Conservation (phyloP, 2,888 invertebrate genomes). For the Lutraria lutraria region DNA sequence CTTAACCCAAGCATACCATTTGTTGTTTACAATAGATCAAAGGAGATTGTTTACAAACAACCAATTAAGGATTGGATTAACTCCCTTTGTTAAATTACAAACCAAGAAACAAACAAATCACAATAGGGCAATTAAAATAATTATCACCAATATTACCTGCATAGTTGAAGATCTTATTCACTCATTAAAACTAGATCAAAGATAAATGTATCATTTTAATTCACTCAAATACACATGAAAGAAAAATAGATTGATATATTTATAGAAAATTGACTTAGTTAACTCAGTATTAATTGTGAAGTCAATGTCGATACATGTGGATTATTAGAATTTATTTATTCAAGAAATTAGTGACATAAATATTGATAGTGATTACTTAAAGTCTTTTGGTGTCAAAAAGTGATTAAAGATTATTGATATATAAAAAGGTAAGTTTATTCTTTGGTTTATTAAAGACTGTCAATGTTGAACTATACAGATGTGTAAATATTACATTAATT, state of each 20-base stretch:
- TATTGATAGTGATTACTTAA: constrained; percentile 41
- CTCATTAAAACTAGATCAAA: constrained; percentile 58
- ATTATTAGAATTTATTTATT: constrained; percentile 15
- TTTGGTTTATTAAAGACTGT: not conserved
- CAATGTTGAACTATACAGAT: not conserved
- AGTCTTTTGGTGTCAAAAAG: constrained; percentile 33
- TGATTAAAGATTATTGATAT: constrained; percentile 37
- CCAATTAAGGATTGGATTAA: constrained; percentile 46
- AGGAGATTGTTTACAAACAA: constrained; percentile 52
- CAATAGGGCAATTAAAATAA: constrained; percentile 43
- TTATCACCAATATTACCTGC: constrained; percentile 28
- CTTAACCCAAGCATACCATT: constrained; percentile 38
- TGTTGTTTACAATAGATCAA: constrained; percentile 53
- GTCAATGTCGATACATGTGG: constrained; percentile 19
- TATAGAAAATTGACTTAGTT: constrained; percentile 4
- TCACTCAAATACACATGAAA: constrained; percentile 53
- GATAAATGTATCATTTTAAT: constrained; percentile 35
- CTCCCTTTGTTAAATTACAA: constrained; percentile 30
- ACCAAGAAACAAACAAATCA: constrained; percentile 36
- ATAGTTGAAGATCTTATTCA: constrained; percentile 41
- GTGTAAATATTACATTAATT: not conserved
- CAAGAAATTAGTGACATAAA: constrained; percentile 10
- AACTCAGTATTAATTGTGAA: constrained; percentile 36
- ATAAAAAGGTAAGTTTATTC: constrained; percentile 14
- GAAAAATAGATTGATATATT: constrained; percentile 40